Evolutionary conservation across 2,113 vertebrate species (phyloP), one percentile per base, ranked within the genome.

Genomic region (Anguilla japonica): DNA sequence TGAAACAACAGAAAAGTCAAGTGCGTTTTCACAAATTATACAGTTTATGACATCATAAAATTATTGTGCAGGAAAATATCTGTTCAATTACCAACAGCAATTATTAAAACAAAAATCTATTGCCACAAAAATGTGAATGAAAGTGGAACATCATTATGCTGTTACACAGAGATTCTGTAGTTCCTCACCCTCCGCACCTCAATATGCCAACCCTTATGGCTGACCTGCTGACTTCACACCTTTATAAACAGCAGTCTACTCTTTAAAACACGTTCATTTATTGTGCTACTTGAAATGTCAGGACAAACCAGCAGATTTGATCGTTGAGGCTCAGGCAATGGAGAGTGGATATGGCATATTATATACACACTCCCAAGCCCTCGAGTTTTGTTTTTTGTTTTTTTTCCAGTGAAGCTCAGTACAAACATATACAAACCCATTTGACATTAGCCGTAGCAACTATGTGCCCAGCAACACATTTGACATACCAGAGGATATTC

Each of bases 271-370:
- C 34, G n/a, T n/a, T 22, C 29, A 43, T 78, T 78, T 84, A 84
- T 84, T 78, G 83, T 63, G 63, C 39, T 75, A 67, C 57, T 43
- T 84, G 84, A 78, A 84, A 78, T 53, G 67, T 84, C 34, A 39
- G 29, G 46, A 41, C 41, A 84, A 20, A 53, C 22, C 16, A 22
- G n/a, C n/a, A 53, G 41, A 57, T 57, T 78, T 78, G 22, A 53
- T 39, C 46, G 11, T 34, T 79, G 43, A 79, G 84, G 50, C 50
- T 86, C 6, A 8, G 56, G n/a, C 53, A 86, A 40, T 81, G 57
- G 71, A 75, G n/a, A 34, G 71, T 75, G 26, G 71, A 75, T 29
- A 75, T 75, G 26, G 71, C 71, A 75, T 75, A 34, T 67, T 6
- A 20, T 75, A 34, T 75, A 75, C 26, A 13, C 40, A 40, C 80